Evolutionary conservation across 2,113 vertebrate species (phyloP).

Genomic region (Strix uralensis): DNA sequence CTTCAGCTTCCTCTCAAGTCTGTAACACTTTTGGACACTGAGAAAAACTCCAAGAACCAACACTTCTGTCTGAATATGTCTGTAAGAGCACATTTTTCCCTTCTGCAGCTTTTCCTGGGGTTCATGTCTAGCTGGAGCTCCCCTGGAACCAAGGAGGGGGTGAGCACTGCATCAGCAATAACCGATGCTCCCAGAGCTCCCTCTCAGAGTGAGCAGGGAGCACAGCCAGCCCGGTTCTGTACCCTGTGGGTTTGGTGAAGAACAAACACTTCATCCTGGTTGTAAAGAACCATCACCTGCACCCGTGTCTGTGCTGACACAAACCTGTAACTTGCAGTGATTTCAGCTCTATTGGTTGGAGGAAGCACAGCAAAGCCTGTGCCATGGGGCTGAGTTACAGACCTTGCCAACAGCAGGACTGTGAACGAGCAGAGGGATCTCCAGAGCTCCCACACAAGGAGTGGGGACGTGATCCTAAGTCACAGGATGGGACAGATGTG

Average conservation of each 20-base stretch:
- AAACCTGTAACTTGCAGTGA: not conserved
- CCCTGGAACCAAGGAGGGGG: not conserved
- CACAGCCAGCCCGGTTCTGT: not conserved
- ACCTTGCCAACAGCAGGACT: not conserved
- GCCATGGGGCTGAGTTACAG: not conserved
- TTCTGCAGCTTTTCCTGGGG: not conserved
- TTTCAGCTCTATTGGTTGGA: not conserved
- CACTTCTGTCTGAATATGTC: not conserved
- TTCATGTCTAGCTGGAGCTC: not conserved
- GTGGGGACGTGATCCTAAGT: no score
- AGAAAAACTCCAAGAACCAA: not conserved
- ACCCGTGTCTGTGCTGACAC: not conserved
- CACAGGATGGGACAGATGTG: no score
- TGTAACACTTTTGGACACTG: not conserved
- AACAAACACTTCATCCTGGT: not conserved
- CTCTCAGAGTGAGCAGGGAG: not conserved
- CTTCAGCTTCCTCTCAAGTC: not conserved
- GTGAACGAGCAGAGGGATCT: no score
- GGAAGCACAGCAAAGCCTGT: not conserved
- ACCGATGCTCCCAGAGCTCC: not conserved
- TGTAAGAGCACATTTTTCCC: not conserved
- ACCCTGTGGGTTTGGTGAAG: not conserved
- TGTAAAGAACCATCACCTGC: not conserved
- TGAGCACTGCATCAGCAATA: not conserved
- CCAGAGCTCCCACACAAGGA: not conserved